Evolutionary conservation across 2,797 vertebrate species (phyloP), one percentile per base, ranked within the genome.

Genomic region (Galagoides demidoff): DNA sequence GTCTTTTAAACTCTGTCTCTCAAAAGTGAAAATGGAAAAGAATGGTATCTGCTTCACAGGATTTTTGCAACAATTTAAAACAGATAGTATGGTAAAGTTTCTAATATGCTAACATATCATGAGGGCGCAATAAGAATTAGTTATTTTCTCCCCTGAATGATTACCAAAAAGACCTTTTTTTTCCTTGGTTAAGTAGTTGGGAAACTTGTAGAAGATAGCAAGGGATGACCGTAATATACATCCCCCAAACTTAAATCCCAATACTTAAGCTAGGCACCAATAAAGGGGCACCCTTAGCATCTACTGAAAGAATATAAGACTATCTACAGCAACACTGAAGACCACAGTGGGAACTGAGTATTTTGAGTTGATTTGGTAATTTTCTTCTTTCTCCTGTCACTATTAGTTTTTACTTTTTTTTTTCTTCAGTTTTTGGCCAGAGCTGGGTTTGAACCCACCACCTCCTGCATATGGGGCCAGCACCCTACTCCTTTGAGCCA

Each of bases 11-110:
- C 27, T 87, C 43, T 29, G 27, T 39, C 81, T 55, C 63, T 73
- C 23, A 23, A 39, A 5, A 57, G 14, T 34, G 20, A 85, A 89
- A 85, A 79, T 34, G 11, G 27, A 71, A 90, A 92, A 79, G 23
- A 59, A 76, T 5, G 43, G 31, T 5, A 77, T 45, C 37, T 8
- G 76, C 8, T 70, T 74, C 27, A 25, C 1, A 90, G 31, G 23
- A 7, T 9, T 89, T 86, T 77, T 1, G 9, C 49, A 84, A 77
- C 88, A 77, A 85, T 83, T 84, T 84, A 76, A 94, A 90, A 64
- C 1, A 68, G 14, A 68, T 27, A 37, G 12, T 49, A 7, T 10
- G 5, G 34, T 16, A 52, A 73, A 52, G 34, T 66, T 92, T 43
- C 31, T 19, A 61, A 4, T 19, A 57, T 39, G 6, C 39, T 45